Base-by-base conservation (phyloP, 2,888 invertebrate genomes). In the Tetramorium bicarinatum region DNA sequence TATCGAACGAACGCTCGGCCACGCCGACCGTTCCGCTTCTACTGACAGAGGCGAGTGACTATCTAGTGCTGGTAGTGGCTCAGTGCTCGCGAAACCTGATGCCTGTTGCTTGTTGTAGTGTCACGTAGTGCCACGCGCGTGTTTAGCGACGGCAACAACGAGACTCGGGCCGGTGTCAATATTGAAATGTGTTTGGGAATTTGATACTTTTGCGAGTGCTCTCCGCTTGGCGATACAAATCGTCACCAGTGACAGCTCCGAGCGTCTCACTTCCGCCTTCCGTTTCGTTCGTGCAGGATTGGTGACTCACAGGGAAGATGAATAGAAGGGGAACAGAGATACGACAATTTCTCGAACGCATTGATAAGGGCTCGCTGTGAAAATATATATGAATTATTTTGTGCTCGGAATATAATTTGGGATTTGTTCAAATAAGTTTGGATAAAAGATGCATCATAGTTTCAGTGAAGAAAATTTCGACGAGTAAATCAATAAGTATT, bases 1-100 rank as follows among this genome's bases (percentile, higher is more conserved):
- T 67, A 67, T 47, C 64, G 49, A 71, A 18, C 66, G 47, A 54
- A 69, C 29, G 69, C 41, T 69, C 54, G 29, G 25, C 15, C 54
- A 54, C 52, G 69, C 21, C 77, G 29, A 34, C 54, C 29, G 56
- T 77, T 61, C 29, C 44, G 69, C 69, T 54, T 69, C 54, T 44
- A 77, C 71, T 77, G 71, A 69, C 61, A 13, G 49, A 75, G 61
- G 74, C 77, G 69, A 69, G 44, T n/a, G 69, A 71, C 64, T 34
- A 64, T 49, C 75, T 59, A 41, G 75, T 21, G 74, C 61, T 47
- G 34, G 44, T 75, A 25, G 62, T 67, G 52, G 52, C 13, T 44
- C 2, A 77, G 75, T 66, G 29, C 49, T 75, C 47, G 21, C 47
- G 6, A 34, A 75, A 75, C 3, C 18, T 25, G 75, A 76, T 18